Evolutionary conservation across 2,113 vertebrate genomes (phyloP).

Genomic region (Jaculus jaculus): DNA sequence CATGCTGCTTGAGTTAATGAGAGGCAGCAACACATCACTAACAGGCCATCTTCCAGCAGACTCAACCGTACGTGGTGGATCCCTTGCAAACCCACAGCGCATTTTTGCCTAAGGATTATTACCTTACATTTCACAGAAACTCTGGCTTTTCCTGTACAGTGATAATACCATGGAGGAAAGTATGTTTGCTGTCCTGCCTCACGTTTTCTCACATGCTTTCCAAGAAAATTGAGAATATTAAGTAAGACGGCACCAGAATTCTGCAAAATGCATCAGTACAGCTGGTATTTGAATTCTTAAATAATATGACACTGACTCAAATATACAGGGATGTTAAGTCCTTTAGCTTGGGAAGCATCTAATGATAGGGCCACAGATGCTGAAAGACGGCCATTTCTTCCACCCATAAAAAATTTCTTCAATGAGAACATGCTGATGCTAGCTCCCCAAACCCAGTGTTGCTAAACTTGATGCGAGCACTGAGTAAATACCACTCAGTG

Average conservation of each 20-base stretch:
- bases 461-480: not conserved
- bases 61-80: not conserved
- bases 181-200: too few relatives aligned
- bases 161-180: not conserved
- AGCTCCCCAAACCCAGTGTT: not conserved
- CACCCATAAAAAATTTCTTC: not conserved
- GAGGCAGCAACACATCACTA: not conserved
- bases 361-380: too few relatives aligned
- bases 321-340: not conserved
- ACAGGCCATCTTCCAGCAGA: not conserved
- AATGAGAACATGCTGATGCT: not conserved
- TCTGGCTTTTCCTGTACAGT: not conserved
- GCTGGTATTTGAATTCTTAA: not conserved
- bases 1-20: not conserved
- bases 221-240: not conserved
- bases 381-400: not conserved
- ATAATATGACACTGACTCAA: not conserved
- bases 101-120: not conserved
- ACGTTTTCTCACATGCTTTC: not conserved
- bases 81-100: not conserved
- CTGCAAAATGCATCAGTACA: not conserved
- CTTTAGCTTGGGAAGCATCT: too few relatives aligned
- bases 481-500: not conserved
- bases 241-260: not conserved
- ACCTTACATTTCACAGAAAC: not conserved